phyloP scores from a whole-genome alignment of 1,140 invertebrate genomes.

The Drosophila ananassae region DNA sequence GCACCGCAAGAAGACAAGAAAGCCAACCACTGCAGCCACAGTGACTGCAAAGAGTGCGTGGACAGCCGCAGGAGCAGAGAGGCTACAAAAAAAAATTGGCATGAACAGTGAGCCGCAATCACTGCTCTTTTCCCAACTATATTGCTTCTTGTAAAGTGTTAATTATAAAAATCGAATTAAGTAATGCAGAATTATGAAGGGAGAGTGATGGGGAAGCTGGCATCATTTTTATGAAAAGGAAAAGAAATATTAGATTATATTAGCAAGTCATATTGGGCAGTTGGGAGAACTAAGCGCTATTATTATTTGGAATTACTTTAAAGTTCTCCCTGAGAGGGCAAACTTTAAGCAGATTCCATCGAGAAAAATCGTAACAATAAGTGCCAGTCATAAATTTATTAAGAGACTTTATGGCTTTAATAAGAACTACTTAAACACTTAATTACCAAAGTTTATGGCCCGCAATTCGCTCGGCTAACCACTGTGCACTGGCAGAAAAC shows the following conservation, averaged over 20 bases:
- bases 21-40: slow-evolving; percentile 29
- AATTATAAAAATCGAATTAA: neutral
- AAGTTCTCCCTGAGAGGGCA: too few species aligned
- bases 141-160: neutral
- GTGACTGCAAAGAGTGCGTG: slow-evolving; percentile 47
- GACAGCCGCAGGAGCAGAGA: slow-evolving; percentile 13
- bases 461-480: slow-evolving; percentile 3
- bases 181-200: too few species aligned
- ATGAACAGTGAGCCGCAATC: neutral
- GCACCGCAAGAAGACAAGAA: slow-evolving; percentile 24
- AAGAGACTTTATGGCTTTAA: neutral
- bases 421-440: neutral
- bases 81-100: neutral
- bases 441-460: neutral
- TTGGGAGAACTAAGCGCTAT: too few species aligned
- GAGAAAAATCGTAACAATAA: neutral
- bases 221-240: too few species aligned
- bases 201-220: too few species aligned
- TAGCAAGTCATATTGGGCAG: too few species aligned
- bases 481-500: slow-evolving; percentile 52
- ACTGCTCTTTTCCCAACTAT: neutral
- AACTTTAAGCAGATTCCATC: neutral
- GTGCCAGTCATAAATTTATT: neutral
- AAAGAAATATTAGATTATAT: too few species aligned
- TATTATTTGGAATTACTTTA: too few species aligned